Conservation (phyloP, 2,113 vertebrate species). For the Serinus canaria region DNA sequence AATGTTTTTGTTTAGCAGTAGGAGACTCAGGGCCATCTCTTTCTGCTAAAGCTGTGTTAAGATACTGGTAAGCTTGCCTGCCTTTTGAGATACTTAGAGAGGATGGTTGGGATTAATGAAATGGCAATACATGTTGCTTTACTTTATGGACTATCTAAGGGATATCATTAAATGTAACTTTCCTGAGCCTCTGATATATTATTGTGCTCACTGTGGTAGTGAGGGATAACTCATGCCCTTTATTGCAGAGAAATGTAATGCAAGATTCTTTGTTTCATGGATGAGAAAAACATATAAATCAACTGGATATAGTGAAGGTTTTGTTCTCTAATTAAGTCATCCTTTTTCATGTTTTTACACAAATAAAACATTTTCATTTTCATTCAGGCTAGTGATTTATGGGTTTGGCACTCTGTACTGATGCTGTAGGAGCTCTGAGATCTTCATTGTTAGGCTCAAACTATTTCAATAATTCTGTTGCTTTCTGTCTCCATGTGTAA, state of each 20-base stretch:
- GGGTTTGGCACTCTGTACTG: slow-evolving; percentile 20
- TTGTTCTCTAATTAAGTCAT: slow-evolving; percentile 60
- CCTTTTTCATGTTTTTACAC: slow-evolving; percentile 53
- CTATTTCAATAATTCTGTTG: slow-evolving; percentile 51
- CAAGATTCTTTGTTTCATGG: slow-evolving; percentile 9
- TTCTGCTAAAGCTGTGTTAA: not conserved
- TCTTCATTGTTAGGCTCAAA: slow-evolving; percentile 54
- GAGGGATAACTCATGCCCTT: not conserved
- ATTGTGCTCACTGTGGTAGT: not conserved
- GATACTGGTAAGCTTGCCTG: not conserved
- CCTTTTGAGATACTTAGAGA: not conserved
- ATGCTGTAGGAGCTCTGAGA: slow-evolving; percentile 26
- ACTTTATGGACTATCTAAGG: not conserved
- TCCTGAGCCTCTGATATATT: not conserved
- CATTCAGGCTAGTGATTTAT: slow-evolving; percentile 58
- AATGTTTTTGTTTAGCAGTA: not conserved
- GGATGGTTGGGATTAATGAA: not conserved
- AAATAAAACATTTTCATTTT: slow-evolving; percentile 49
- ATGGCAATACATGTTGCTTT: not conserved
- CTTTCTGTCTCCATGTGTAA: slow-evolving; percentile 62
- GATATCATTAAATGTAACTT: not conserved
- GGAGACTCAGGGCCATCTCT: not conserved
- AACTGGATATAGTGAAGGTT: slow-evolving; percentile 1
- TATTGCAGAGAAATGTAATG: slow-evolving; percentile 13
- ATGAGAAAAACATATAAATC: slow-evolving; percentile 51